These are phyloP conservation scores for Notolabrus celidotus DNA, from an alignment of 2,797 vertebrate species.

Conservation along the genomic window DNA sequence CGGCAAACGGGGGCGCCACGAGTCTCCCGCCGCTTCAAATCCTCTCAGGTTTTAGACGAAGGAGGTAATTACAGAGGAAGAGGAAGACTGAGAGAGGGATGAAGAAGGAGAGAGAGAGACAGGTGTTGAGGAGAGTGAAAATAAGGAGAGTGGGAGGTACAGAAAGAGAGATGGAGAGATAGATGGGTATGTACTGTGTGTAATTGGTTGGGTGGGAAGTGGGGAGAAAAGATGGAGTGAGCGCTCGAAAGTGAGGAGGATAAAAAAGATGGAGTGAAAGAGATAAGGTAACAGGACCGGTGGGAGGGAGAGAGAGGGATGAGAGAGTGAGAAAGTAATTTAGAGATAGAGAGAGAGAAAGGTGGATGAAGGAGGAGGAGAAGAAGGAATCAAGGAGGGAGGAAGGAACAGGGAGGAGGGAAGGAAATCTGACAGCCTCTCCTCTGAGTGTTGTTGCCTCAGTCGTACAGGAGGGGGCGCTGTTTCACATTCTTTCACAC, in stretches of 20 bases:
- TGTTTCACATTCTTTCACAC: too few relatives aligned
- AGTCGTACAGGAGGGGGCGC: too few relatives aligned
- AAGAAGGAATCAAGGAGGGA: not conserved
- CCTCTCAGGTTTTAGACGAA: conserved; percentile 56
- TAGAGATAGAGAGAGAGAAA: too few relatives aligned
- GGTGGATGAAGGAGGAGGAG: too few relatives aligned
- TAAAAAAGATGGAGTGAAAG: too few relatives aligned
- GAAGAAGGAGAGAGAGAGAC: not conserved
- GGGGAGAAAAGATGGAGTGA: not conserved
- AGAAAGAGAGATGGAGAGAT: not conserved
- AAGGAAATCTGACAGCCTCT: too few relatives aligned
- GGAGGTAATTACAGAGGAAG: conserved; percentile 56
- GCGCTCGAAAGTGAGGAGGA: too few relatives aligned
- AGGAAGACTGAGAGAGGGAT: not conserved
- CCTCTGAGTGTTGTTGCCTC: too few relatives aligned
- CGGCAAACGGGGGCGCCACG: conserved; percentile 45
- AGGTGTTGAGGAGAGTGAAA: not conserved
- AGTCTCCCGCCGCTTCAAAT: conserved; percentile 42
- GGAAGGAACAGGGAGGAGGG: too few relatives aligned
- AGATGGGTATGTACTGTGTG: too few relatives aligned
- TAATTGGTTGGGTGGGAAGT: not conserved
- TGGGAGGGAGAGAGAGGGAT: not conserved
- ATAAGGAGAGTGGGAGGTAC: conserved; percentile 9
- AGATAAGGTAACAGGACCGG: too few relatives aligned
- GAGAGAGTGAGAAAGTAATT: too few relatives aligned